Base-by-base conservation (phyloP, 2,888 invertebrate genomes). In the Iphiclides podalirius region DNA sequence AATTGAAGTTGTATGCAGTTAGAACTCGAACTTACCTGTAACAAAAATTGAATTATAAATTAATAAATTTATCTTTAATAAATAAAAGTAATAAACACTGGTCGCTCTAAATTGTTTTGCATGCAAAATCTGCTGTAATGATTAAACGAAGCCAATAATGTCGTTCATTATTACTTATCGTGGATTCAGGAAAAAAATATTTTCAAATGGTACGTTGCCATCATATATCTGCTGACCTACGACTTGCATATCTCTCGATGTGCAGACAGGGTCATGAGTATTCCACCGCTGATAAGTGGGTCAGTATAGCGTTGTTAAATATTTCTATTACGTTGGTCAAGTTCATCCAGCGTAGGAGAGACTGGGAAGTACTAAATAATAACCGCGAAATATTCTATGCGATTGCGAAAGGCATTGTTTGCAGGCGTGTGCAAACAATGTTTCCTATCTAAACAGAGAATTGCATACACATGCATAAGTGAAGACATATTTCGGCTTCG, bases 171-270 rank as follows among this genome's bases (percentile, higher is more conserved):
- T 63, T 60, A 50, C 50, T 69, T 78, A 78, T 77, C 72, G 34
- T 11, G 57, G 63, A 73, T 67, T 66, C 68, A 73, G 70, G 72
- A 77, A 78, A 77, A 69, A 75, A 72, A 73, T 63, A 65, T 73
- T 77, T 77, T 75, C 73, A 76, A 79, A 83, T 79, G 77, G 83
- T 84, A 44, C 84, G 75, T 81, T 83, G 82, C 64, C 83, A 67
- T 60, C 60, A 63, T 60, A 63, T 82, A 80, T 76, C 75, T 62
- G 20, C 47, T 76, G 80, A 79, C 81, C 81, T 74, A 64, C 64
- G 72, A 61, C 71, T 65, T 61, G 52, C 67, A 63, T 64, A 64
- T 61, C 61, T 60, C 60, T 53, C 59, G 83, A 79, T 84, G 82
- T 56, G 66, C 54, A 61, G 67, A 67, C 73, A 74, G 75, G 82